Percentiles rank a stretch among this genome's conserved stretches.
Conservation (phyloP, 2,797 vertebrate genomes). For the Pangasius larnaudii region DNA sequence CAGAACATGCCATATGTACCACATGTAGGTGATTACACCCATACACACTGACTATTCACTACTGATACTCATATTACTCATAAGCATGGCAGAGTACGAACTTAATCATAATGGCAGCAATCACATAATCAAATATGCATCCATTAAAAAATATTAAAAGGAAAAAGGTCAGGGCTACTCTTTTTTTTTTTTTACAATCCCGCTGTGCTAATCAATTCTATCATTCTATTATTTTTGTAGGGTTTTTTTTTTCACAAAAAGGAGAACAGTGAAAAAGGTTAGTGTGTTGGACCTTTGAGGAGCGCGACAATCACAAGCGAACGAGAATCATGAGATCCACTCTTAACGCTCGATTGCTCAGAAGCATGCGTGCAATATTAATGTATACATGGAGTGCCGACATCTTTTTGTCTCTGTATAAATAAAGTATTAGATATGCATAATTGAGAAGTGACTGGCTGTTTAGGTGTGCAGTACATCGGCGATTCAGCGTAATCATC, state of each 20-base stretch:
- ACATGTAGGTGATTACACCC: constrained; percentile 20
- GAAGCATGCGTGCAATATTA: neutral
- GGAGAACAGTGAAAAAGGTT: neutral
- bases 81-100: neutral
- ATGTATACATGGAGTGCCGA: constrained; percentile 5
- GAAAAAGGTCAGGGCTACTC: neutral
- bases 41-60: neutral
- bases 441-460: constrained; percentile 17
- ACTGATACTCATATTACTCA: neutral
- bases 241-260: neutral
- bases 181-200: too few relatives aligned
- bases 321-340: neutral
- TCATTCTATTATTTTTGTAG: neutral
- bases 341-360: neutral
- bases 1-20: constrained; percentile 26
- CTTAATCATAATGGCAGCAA: neutral
- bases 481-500: constrained; percentile 17
- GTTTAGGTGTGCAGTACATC: constrained; percentile 16
- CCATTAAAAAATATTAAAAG: neutral
- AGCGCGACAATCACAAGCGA: neutral
- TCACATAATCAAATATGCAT: neutral
- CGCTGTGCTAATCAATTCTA: neutral
- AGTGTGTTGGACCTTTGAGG: neutral
- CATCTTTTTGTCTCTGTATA: constrained; percentile 2
- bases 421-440: constrained; percentile 22